Base-by-base conservation (phyloP, 2,797 vertebrate genomes). In the Melanotaenia boesemani region DNA sequence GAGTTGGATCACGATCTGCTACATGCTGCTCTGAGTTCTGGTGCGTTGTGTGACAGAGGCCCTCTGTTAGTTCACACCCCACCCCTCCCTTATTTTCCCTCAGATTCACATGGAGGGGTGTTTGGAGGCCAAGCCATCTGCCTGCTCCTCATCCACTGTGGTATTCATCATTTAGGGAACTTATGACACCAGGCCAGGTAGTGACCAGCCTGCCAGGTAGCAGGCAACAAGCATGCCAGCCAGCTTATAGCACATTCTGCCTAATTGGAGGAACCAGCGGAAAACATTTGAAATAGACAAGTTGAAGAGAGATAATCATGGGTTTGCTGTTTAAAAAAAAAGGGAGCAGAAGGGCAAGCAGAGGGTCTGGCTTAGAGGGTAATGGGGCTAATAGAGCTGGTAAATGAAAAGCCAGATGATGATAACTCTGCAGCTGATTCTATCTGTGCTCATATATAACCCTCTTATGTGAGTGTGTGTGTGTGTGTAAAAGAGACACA, bases 331-430 rank as follows among this genome's bases (percentile, higher is more conserved):
- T 18, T 6, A 20, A 15, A 16, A 16, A 4, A 20, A 46, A 46
- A 46, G 73, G 58, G 83, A 89, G 85, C 86, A 88, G 86, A 83
- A 85, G 86, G 84, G 61, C 79, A 78, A 86, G 77, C 80, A 78
- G 82, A 90, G 87, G 80, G 84, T 83, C 89, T 81, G 77, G 71
- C 85, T 83, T 82, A 86, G 85, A 89, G 81, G 84, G 70, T 86
- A 91, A 92, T 91, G 88, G 86, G 77, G 79, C 85, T 90, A 90
- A 90, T 87, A 82, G 77, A 72, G 69, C 66, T 71, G 69, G 80
- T 81, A 88, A 91, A 92, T 91, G 86, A 87, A 89, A 89, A 88
- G 80, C 61, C 82, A 88, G 79, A 88, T 83, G 86, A 83, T 73
- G 78, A 90, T 81, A 76, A 77, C 67, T 79, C 58, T 54, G 80